Evolutionary conservation across 2,888 invertebrate species (phyloP), one percentile per base, ranked within the genome.

Genomic region (Digitonthophagus gazella): DNA sequence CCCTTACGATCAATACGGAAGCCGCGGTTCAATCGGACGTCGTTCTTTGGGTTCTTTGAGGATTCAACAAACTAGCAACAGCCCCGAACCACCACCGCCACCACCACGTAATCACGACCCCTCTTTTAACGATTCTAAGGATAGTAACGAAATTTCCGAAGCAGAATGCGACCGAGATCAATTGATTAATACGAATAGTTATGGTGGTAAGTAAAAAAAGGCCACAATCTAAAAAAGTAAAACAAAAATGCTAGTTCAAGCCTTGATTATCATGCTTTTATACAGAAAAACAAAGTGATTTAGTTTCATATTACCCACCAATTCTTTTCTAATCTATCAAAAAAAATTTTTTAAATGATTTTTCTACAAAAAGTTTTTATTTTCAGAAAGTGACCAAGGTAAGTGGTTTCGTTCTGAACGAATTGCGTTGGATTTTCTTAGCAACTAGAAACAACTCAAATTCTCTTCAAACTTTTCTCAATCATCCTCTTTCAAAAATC

Each of bases 91-190:
- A 73, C 89, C 85, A 79, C 89, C 83, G 86, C 95, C 91, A 75
- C 95, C 90, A 77, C 94, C 90, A 80, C 91, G 90, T 80, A 94
- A 94, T 83, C 93, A 93, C 79, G 93, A 93, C 82, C 88, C 86
- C 77, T 91, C 91, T 69, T 95, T 95, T 85, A 95, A 96, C 84
- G 95, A 95, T 83, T 94, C 94, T 81, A 95, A 95, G 86, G 95
- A 95, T 83, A 95, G 95, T 84, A 95, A 95, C 85, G 95, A 95
- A 85, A 93, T 95, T 84, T 95, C 94, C 80, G 95, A 95, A 84
- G 95, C 95, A 77, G 95, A 95, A 83, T 95, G 95, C 83, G 95
- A 95, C 86, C 92, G 91, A 74, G 92, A 92, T 81, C 91, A 91
- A 78, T 82, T 89, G 70, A 87, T 89, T 78, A 90, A 93, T 84